Evolutionary conservation across 2,113 vertebrate species (phyloP).

Genomic region (Erinaceus europaeus): DNA sequence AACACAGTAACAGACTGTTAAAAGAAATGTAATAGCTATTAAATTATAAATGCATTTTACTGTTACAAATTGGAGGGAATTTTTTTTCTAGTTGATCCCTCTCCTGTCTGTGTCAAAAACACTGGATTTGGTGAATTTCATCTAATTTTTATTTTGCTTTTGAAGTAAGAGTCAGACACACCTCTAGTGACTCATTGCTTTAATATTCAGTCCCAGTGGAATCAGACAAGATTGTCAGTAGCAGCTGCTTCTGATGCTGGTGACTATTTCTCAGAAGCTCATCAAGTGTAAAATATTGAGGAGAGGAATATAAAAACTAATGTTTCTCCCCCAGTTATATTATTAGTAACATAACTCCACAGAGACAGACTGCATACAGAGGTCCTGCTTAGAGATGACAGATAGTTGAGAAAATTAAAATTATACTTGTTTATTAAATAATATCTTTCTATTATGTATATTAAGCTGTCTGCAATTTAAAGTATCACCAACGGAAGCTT

Average conservation of each 20-base stretch:
- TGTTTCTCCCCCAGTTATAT: not conserved
- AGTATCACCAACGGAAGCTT: not conserved
- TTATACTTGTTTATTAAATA: too few relatives aligned
- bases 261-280: slow-evolving; percentile 26
- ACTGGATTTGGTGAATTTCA: not conserved
- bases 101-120: slow-evolving; percentile 37
- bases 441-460: not conserved
- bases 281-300: not conserved
- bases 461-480: not conserved
- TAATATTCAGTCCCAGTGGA: not conserved
- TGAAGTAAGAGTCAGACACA: not conserved
- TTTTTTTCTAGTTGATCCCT: not conserved
- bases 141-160: not conserved
- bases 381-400: not conserved
- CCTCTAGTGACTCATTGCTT: slow-evolving; percentile 61
- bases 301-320: not conserved
- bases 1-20: not conserved
- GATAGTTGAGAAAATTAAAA: not conserved
- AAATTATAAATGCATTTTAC: not conserved
- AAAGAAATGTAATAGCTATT: not conserved
- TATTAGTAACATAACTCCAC: not conserved
- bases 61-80: not conserved
- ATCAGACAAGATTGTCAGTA: slow-evolving; percentile 21
- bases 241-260: slow-evolving; percentile 33
- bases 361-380: too few relatives aligned